Evolutionary conservation across 2,888 invertebrate species (phyloP).

Genomic region (Apamea monoglypha): DNA sequence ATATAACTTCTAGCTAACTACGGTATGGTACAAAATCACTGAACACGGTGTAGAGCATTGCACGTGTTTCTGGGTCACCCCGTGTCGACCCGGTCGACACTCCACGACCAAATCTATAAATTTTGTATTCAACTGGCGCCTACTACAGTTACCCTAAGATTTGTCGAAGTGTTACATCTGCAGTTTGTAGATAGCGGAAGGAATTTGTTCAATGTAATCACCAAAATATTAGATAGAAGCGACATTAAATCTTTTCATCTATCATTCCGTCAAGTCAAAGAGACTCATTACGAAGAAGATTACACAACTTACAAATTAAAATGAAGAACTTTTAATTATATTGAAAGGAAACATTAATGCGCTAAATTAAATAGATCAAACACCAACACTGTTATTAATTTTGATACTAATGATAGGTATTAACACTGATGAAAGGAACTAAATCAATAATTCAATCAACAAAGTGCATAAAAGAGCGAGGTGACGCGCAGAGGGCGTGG

Average conservation of each 20-base stretch:
- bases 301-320: background rate
- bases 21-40: slow-evolving; percentile 26
- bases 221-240: background rate
- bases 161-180: slow-evolving; percentile 44
- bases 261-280: background rate
- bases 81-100: slow-evolving; percentile 64
- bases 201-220: background rate
- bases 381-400: background rate
- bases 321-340: background rate
- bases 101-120: slow-evolving; percentile 67
- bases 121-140: slow-evolving; percentile 60
- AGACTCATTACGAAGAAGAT: background rate
- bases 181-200: slow-evolving; percentile 10
- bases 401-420: slow-evolving; percentile 20
- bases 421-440: slow-evolving; percentile 12
- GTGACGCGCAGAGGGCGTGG: slow-evolving; percentile 77
- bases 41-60: slow-evolving; percentile 53
- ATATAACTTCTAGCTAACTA: slow-evolving; percentile 14
- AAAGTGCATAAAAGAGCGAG: slow-evolving; percentile 43
- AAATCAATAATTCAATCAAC: slow-evolving; percentile 44
- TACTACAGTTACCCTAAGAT: slow-evolving; percentile 30
- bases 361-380: slow-evolving; percentile 20
- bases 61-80: slow-evolving; percentile 78
- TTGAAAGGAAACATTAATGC: background rate
- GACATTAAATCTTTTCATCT: background rate